phyloP scores from a whole-genome alignment of 2,113 vertebrate genomes.

The Asarcornis scutulata region DNA sequence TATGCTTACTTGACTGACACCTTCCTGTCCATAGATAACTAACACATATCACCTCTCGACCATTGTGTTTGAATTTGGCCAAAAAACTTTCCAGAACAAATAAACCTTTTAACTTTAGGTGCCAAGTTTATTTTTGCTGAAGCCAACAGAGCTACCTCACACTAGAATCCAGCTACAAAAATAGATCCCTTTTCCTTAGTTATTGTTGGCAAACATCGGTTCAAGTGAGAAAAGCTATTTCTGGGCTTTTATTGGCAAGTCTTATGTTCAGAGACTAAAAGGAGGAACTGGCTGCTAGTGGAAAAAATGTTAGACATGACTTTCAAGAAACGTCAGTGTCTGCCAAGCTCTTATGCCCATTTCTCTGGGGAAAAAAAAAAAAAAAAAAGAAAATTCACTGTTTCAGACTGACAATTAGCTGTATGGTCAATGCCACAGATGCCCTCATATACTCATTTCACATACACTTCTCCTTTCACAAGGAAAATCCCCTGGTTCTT shows the following conservation, averaged over 20 bases:
- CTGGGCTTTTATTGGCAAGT: conserved; percentile 34
- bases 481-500: background rate
- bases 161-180: conserved; percentile 5
- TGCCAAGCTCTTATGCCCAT: background rate
- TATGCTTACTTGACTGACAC: background rate
- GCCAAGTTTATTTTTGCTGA: background rate
- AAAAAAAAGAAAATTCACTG: background rate
- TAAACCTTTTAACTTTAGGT: background rate
- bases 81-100: background rate
- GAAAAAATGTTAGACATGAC: background rate
- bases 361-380: background rate
- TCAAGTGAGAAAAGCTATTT: conserved; percentile 41
- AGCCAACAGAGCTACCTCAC: background rate
- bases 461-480: background rate
- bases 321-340: conserved; percentile 21
- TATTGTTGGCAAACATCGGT: conserved; percentile 53
- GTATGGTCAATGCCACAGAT: background rate
- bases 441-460: background rate
- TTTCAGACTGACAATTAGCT: background rate
- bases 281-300: conserved; percentile 9
- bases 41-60: background rate
- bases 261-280: conserved; percentile 22
- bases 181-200: conserved; percentile 12
- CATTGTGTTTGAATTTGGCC: background rate
- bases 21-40: background rate